Percentiles rank a stretch among this genome's conserved stretches.
phyloP scores from a whole-genome alignment of 2,888 invertebrate species.

The Pristionchus mayeri region DNA sequence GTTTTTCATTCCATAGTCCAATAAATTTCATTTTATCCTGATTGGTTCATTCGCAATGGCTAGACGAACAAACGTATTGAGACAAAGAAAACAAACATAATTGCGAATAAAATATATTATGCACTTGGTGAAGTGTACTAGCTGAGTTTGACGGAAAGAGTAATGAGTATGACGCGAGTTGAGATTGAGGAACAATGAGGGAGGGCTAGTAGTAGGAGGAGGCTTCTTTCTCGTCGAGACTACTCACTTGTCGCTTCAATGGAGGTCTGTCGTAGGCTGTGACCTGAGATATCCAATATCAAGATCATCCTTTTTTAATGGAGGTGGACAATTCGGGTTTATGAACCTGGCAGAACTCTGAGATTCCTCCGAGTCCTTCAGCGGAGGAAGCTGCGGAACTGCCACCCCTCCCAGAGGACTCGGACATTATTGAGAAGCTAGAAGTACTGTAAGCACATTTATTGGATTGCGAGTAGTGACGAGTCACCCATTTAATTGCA shows the following conservation, averaged over 20 bases:
- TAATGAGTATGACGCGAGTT: neutral
- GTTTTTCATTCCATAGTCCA: neutral
- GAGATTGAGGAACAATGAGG: neutral
- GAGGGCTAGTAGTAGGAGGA: neutral
- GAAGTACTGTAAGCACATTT: slow-evolving; percentile 1
- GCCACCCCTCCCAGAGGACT: slow-evolving; percentile 49
- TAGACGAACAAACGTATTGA: neutral
- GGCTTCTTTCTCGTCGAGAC: slow-evolving; percentile 37
- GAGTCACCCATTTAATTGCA: no score
- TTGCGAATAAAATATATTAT: neutral
- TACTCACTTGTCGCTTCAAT: slow-evolving; percentile 45
- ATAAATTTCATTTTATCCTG: neutral
- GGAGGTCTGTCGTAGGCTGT: slow-evolving; percentile 20
- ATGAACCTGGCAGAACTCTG: slow-evolving; percentile 44
- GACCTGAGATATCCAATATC: neutral
- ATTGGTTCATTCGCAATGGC: neutral
- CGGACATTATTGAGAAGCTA: slow-evolving; percentile 40
- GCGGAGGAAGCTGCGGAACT: slow-evolving; percentile 43
- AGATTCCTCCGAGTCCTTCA: slow-evolving; percentile 48
- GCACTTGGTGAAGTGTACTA: neutral
- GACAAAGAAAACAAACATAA: neutral
- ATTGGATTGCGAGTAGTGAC: no score
- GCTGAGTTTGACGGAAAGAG: neutral
- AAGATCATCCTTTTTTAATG: no score
- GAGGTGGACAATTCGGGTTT: no score